These are phyloP conservation scores for Grammomys dolichurus DNA, from an alignment of 2,113 vertebrate species.

Conservation along the genomic window DNA sequence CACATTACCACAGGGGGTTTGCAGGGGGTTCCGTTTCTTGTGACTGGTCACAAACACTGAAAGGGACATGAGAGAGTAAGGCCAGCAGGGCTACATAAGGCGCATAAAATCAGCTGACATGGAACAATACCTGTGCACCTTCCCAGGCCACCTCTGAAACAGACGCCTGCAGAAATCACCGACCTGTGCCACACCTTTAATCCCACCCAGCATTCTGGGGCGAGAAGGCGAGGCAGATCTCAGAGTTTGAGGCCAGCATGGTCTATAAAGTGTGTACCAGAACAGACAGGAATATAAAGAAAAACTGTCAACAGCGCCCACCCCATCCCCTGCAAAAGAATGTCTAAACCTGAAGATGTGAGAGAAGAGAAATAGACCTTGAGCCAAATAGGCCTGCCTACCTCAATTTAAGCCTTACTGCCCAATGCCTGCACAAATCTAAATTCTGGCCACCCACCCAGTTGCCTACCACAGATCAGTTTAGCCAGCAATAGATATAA, in stretches of 20 bases:
- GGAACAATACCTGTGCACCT: rapidly evolving
- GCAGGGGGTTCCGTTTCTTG: background rate
- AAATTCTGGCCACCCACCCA: background rate
- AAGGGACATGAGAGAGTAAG: constrained; percentile 8
- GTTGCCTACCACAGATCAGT: no score
- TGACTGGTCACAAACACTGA: background rate
- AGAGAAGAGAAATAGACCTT: rapidly evolving
- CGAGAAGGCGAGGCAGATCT: background rate
- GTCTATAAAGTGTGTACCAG: background rate
- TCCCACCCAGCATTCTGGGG: background rate
- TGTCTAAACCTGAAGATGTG: no score
- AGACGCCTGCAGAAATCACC: background rate
- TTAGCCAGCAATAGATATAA: background rate
- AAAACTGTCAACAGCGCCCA: background rate
- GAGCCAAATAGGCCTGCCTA: no score
- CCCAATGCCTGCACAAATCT: background rate
- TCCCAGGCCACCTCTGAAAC: background rate
- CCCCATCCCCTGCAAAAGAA: background rate
- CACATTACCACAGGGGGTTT: constrained; percentile 42
- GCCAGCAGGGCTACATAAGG: background rate
- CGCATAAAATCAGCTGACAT: rapidly evolving
- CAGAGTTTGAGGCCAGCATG: background rate
- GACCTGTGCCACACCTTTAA: background rate
- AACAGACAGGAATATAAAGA: background rate
- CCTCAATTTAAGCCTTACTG: background rate